Evolutionary conservation across 1,140 invertebrate species (phyloP).

Genomic region (Diprion similis): DNA sequence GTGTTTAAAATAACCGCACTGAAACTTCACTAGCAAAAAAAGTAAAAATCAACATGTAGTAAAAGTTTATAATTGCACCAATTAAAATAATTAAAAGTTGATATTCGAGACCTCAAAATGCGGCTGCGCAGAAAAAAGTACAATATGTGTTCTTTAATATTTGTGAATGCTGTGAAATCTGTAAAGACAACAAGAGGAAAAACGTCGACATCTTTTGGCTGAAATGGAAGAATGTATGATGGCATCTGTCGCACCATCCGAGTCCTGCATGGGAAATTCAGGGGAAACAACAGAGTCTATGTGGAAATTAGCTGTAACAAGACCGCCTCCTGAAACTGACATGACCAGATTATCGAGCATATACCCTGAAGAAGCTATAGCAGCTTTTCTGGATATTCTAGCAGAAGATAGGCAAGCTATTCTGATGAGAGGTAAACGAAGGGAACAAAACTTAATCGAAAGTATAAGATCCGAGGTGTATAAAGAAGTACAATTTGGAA

Average conservation of each 20-base stretch:
- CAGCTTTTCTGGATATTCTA: slow-evolving; percentile 27
- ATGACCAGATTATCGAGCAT: slow-evolving; percentile 22
- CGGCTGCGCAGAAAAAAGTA: too few relatives aligned
- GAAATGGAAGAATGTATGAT: slow-evolving; percentile 31
- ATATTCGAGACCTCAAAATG: too few relatives aligned
- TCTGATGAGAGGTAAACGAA: slow-evolving; percentile 24
- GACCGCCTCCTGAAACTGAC: slow-evolving; percentile 25
- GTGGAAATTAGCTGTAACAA: slow-evolving; percentile 32
- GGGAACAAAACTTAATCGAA: slow-evolving; percentile 26
- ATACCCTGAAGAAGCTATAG: slow-evolving; percentile 28
- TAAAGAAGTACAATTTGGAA: slow-evolving; percentile 27
- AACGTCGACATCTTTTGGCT: slow-evolving; percentile 26
- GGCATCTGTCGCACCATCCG: slow-evolving; percentile 4
- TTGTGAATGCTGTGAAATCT: not conserved
- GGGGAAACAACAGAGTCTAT: slow-evolving; percentile 23
- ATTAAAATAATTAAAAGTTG: too few relatives aligned
- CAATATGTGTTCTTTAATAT: too few relatives aligned
- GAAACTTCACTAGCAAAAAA: too few relatives aligned
- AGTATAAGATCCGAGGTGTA: slow-evolving; percentile 29
- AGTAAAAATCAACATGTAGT: too few relatives aligned
- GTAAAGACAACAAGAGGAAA: slow-evolving; percentile 29
- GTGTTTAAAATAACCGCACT: not conserved
- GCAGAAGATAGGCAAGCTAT: slow-evolving; percentile 29
- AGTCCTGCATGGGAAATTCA: slow-evolving; percentile 20
- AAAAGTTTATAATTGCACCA: too few relatives aligned